phyloP scores from a whole-genome alignment of 1,140 invertebrate species.

The Calephelis virginiensis region DNA sequence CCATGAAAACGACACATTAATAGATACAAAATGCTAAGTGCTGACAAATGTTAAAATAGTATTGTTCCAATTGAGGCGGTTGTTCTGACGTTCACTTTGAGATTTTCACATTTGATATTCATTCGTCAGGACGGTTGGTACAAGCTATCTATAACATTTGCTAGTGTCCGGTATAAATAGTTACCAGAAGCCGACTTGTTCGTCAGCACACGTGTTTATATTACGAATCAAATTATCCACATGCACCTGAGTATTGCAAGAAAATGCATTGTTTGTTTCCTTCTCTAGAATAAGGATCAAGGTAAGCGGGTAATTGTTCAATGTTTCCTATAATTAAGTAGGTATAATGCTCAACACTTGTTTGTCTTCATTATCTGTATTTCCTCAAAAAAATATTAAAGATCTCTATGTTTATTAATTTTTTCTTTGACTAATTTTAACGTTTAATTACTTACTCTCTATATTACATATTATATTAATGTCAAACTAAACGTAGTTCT shows the following conservation, averaged over 20 bases:
- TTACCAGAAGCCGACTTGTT: conserved; percentile 25
- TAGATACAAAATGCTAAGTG: too few species aligned
- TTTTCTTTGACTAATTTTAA: too few species aligned
- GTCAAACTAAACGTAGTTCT: too few species aligned
- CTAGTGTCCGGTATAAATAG: conserved; percentile 35
- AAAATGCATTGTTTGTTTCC: conserved; percentile 14
- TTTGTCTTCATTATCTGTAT: too few species aligned
- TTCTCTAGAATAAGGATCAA: conserved; percentile 4
- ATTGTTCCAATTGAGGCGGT: neutral
- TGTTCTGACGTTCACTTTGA: neutral
- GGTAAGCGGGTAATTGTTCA: neutral
- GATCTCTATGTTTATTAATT: too few species aligned
- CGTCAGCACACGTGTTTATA: conserved; percentile 22
- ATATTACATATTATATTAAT: too few species aligned
- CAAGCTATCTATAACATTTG: conserved; percentile 29
- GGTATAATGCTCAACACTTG: neutral
- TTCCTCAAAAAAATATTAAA: too few species aligned
- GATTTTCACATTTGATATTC: conserved; percentile 38
- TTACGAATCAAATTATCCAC: neutral
- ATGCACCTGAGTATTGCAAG: conserved; percentile 1
- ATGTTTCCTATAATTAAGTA: neutral
- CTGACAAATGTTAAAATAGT: neutral
- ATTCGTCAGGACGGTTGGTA: conserved; percentile 26
- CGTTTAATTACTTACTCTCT: too few species aligned
- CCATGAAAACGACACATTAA: too few species aligned